phyloP scores from a whole-genome alignment of 2,888 invertebrate genomes.

The Pristionchus arcanus region DNA sequence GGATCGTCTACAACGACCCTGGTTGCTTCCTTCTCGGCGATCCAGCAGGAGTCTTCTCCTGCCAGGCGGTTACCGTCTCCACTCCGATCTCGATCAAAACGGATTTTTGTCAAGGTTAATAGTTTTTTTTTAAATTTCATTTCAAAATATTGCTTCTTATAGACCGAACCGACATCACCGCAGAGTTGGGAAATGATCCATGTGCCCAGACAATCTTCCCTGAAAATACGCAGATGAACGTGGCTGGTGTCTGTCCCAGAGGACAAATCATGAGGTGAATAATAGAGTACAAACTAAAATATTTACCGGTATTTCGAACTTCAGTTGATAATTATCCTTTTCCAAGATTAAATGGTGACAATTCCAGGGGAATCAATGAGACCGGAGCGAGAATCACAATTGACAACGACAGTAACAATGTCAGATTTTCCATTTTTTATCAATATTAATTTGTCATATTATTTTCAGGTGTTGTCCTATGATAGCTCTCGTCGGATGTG shows the following conservation, averaged over 20 bases:
- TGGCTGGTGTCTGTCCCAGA: not conserved
- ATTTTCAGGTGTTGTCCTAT: not conserved
- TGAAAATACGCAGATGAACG: not conserved
- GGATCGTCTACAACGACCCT: too few relatives aligned
- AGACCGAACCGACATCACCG: not conserved
- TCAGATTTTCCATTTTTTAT: not conserved
- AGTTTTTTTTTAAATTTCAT: too few relatives aligned
- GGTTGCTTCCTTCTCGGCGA: too few relatives aligned
- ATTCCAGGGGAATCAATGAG: not conserved
- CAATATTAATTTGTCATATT: not conserved
- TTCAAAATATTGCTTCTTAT: too few relatives aligned
- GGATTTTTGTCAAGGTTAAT: too few relatives aligned
- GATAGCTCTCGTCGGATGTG: not conserved
- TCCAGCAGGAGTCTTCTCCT: too few relatives aligned
- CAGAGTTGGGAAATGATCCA: not conserved
- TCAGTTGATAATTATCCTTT: too few relatives aligned
- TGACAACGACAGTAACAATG: not conserved
- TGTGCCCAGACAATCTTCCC: not conserved
- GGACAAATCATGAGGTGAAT: not conserved
- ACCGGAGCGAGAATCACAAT: not conserved
- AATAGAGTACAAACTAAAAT: not conserved
- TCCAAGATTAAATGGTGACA: too few relatives aligned
- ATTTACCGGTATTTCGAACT: too few relatives aligned
- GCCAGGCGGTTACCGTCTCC: too few relatives aligned
- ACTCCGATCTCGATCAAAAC: too few relatives aligned